Evolutionary conservation across 2,797 vertebrate species (phyloP).

Genomic region (Pachyuromys duprasi): DNA sequence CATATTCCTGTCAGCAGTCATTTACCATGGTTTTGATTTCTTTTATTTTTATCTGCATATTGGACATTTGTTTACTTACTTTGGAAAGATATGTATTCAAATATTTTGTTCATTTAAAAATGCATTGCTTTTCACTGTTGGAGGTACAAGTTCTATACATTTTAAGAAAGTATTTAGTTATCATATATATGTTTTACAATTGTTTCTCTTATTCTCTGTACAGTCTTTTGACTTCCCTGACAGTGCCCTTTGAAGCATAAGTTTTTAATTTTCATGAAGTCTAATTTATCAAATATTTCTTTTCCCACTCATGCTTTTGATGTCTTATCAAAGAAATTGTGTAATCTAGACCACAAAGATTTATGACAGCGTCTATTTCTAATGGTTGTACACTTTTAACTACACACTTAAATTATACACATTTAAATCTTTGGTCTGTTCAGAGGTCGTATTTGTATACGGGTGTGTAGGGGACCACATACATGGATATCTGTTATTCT

Average conservation of each 20-base stretch:
- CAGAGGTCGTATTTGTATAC: constrained; percentile 1
- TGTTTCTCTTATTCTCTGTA: not conserved
- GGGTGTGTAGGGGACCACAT: not conserved
- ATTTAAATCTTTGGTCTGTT: not conserved
- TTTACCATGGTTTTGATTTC: constrained; percentile 28
- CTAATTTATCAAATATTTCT: not conserved
- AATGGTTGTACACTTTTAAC: not conserved
- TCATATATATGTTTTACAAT: not conserved
- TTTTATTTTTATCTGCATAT: constrained; percentile 30
- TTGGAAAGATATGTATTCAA: constrained; percentile 12
- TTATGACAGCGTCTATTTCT: not conserved
- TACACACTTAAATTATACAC: not conserved
- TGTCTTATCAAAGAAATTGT: constrained; percentile 36
- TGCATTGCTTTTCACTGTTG: not conserved
- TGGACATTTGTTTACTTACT: not conserved
- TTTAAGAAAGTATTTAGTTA: not conserved
- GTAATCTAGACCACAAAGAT: constrained; percentile 26
- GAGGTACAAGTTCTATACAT: not conserved
- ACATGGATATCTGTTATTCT: constrained; percentile 11
- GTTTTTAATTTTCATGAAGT: constrained; percentile 47
- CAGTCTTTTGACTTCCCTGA: constrained; percentile 1
- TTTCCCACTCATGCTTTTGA: constrained; percentile 5
- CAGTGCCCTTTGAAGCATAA: not conserved
- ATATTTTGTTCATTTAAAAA: not conserved
- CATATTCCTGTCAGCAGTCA: not conserved